Conservation (phyloP, 2,888 invertebrate genomes). For the Polyommatus iphigenia region DNA sequence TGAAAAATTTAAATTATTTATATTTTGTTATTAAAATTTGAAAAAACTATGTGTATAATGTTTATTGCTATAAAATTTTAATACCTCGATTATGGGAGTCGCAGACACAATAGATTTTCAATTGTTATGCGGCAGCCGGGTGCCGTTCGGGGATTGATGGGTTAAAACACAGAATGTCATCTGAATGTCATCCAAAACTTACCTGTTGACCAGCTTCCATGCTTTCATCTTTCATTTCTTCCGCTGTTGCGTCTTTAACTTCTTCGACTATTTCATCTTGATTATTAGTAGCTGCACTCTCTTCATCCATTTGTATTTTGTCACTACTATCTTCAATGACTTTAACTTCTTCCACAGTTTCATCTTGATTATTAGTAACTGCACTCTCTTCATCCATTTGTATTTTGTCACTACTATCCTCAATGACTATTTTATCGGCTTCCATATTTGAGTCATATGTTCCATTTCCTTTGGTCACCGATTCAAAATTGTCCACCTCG, state of each 20-base stretch:
- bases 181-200: background rate
- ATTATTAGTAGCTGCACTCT: slow-evolving; percentile 8
- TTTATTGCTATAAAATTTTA: no score
- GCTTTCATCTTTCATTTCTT: slow-evolving; percentile 13
- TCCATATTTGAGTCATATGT: slow-evolving; percentile 35
- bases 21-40: background rate
- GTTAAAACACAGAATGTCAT: no score
- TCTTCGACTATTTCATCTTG: slow-evolving; percentile 17
- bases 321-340: slow-evolving; percentile 31
- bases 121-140: no score
- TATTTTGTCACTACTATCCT: slow-evolving; percentile 33
- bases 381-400: background rate
- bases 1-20: background rate
- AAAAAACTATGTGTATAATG: background rate
- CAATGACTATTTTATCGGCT: slow-evolving; percentile 31
- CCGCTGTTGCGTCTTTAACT: background rate
- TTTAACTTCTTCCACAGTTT: slow-evolving; percentile 9
- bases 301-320: slow-evolving; percentile 15
- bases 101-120: no score
- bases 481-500: slow-evolving; percentile 59
- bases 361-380: slow-evolving; percentile 19
- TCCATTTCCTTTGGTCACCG: slow-evolving; percentile 40
- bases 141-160: no score
- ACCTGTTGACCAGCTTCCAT: background rate
- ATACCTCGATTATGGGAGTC: no score